These are phyloP conservation scores for Campopleginae sp. DNA, from an alignment of 2,888 invertebrate genomes.

Conservation along the genomic window DNA sequence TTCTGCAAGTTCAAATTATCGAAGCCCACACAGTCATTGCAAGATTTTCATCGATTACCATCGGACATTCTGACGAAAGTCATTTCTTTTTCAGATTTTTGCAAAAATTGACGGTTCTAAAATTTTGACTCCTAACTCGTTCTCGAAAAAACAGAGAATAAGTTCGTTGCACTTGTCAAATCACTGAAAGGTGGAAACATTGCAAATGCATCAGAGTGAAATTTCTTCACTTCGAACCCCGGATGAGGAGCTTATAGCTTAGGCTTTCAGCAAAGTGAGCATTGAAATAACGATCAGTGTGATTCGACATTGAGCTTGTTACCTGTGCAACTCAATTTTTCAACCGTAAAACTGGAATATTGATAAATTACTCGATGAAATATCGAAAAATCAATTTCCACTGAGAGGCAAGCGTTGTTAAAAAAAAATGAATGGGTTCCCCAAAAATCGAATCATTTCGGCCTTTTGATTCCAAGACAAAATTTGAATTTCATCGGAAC, in stretches of 20 bases:
- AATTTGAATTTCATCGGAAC: background rate
- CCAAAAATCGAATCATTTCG: background rate
- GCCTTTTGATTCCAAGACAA: background rate
- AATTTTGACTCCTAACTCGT: background rate
- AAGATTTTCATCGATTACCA: background rate
- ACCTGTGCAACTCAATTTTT: background rate
- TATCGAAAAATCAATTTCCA: background rate
- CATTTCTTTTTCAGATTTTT: background rate
- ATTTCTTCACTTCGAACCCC: background rate
- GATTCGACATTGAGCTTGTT: background rate
- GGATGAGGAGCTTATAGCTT: background rate
- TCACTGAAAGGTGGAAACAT: background rate
- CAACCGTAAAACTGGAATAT: background rate
- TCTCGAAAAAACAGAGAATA: background rate
- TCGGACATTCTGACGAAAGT: background rate
- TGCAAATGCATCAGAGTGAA: background rate
- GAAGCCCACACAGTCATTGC: background rate
- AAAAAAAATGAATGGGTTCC: background rate
- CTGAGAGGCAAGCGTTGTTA: too few species aligned
- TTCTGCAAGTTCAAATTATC: background rate
- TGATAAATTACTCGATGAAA: background rate
- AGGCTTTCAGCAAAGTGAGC: background rate
- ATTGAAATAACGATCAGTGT: background rate
- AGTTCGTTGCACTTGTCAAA: background rate
- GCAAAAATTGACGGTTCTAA: background rate